phyloP scores from a whole-genome alignment of 2,113 vertebrate genomes.

The sheep (Ovis aries) region ARS-UI_Ramb_v3.0 NC_056075.1:46318501-46319000 shows the following conservation, averaged over 20 bases:
- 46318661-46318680: not conserved
- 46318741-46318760: not conserved
- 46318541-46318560: not conserved
- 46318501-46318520: not conserved
- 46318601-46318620: not conserved
- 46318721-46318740: not conserved
- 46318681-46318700: not conserved
- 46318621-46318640: not conserved
- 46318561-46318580: not conserved
- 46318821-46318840: not conserved
- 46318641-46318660: not conserved
- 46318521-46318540: not conserved
- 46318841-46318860: not conserved
- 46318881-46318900: not conserved
- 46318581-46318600: not conserved
- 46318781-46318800: not conserved
- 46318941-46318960: not conserved
- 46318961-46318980: not conserved
- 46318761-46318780: not conserved
- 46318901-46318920: not conserved
- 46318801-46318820: not conserved
- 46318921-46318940: not conserved
- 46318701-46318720: not conserved
- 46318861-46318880: accelerated
- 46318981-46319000: not conserved